Evolutionary conservation across 2,888 invertebrate genomes (phyloP), one percentile per base, ranked within the genome.

Genomic region (Aethes cnicana): DNA sequence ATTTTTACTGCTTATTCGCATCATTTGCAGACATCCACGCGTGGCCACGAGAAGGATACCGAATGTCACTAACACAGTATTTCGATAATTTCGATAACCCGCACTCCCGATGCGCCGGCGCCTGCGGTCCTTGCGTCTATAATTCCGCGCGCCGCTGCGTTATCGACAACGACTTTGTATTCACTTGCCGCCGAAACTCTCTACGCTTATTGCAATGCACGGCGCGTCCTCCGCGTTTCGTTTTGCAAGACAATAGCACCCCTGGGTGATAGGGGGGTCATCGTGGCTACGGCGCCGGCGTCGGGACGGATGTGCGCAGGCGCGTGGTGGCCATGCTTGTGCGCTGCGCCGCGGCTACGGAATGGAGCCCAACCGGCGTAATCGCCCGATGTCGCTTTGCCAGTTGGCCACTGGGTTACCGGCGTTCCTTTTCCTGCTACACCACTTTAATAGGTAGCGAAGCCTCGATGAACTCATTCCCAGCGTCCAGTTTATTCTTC

Each of bases 401-500:
- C 79, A 88, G 85, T 89, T 86, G 88, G 87, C 87, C 86, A 89
- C 85, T 88, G 81, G 88, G 89, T 88, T 87, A 89, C 77, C 85
- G 77, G 82, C 77, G 83, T 76, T 84, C 86, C 84, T 86, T 85
- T 88, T 87, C 88, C 86, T 85, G 87, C 80, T 77, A 72, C 62
- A 73, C 74, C 73, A 74, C 80, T 78, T 74, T 84, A 83, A 86
- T 81, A 66, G 77, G 74, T 77, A 69, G 71, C 73, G 72, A 64
- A 59, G 37, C 23, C 32, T 37, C 37, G 21, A 23, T 14, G 21
- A 23, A 37, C 23, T 21, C 37, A 37, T 37, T 25, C n/a, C n/a
- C n/a, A n/a, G n/a, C n/a, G n/a, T n/a, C n/a, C n/a, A n/a, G n/a
- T n/a, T n/a, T n/a, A n/a, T n/a, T n/a, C n/a, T n/a, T n/a, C n/a